These are phyloP conservation scores for Neolamprologus tretocephalus DNA, from an alignment of 2,113 vertebrate species.

Conservation along the genomic window DNA sequence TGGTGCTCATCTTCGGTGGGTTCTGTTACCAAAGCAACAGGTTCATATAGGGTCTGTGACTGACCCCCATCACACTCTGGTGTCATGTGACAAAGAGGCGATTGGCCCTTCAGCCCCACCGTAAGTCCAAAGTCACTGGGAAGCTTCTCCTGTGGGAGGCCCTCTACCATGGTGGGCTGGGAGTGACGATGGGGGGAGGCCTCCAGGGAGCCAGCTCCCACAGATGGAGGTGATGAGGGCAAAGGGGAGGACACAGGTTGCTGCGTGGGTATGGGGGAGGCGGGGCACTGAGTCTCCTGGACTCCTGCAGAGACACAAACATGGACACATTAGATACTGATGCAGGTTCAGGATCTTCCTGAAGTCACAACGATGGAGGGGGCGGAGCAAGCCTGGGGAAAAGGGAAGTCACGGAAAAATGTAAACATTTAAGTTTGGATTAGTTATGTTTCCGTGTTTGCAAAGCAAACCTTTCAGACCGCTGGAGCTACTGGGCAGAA, in stretches of 20 bases:
- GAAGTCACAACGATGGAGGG: neutral
- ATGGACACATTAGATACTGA: neutral
- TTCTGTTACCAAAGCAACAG: neutral
- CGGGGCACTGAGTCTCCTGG: neutral
- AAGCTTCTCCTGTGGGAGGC: neutral
- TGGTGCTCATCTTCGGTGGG: constrained; percentile 17
- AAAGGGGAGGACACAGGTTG: neutral
- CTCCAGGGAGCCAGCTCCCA: neutral
- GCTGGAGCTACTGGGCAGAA: neutral
- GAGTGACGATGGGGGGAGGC: neutral
- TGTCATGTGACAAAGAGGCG: neutral
- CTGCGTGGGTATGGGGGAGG: neutral
- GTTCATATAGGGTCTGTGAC: neutral
- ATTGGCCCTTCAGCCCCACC: neutral
- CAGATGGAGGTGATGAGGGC: neutral
- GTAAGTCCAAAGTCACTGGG: neutral
- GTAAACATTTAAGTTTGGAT: neutral
- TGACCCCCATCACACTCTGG: neutral
- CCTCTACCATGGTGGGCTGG: neutral
- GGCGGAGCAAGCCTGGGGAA: neutral
- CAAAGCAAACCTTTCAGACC: constrained; percentile 9
- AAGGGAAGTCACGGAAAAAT: neutral
- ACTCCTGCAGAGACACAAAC: constrained; percentile 3
- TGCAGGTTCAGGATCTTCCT: neutral
- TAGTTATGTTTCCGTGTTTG: neutral